Conservation (phyloP, 2,888 invertebrate species). For the Baccha elongata region DNA sequence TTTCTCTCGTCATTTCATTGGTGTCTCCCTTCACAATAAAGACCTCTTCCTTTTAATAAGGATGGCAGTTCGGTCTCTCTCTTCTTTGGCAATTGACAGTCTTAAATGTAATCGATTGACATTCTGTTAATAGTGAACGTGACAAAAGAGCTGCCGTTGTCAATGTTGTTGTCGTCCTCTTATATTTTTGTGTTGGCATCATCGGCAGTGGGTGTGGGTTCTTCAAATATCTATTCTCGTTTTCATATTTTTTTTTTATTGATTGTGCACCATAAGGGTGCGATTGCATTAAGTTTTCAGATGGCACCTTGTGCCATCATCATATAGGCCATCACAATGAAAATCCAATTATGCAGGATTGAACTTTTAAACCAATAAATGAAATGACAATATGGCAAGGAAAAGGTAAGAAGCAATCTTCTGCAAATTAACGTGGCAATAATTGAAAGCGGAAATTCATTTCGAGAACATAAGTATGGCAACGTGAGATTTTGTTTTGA, state of each 20-base stretch:
- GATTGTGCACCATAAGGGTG: conserved; percentile 33
- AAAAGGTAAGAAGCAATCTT: conserved; percentile 32
- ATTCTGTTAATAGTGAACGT: conserved; percentile 71
- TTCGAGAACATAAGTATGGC: neutral
- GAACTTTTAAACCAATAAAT: conserved; percentile 65
- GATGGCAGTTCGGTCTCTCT: conserved; percentile 6
- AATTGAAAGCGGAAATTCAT: conserved; percentile 21
- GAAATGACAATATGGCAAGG: conserved; percentile 35
- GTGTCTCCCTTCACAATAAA: neutral
- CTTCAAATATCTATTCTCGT: conserved; percentile 17
- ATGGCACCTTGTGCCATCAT: conserved; percentile 2
- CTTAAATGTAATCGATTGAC: conserved; percentile 70
- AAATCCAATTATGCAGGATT: conserved; percentile 68
- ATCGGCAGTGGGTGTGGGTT: neutral
- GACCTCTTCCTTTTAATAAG: conserved; percentile 37
- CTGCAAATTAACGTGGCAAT: conserved; percentile 7
- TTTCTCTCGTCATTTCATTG: neutral
- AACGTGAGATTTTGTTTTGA: too few species aligned
- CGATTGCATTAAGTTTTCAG: conserved; percentile 46
- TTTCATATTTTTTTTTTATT: conserved; percentile 17
- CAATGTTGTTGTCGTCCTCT: conserved; percentile 27
- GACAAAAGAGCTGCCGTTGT: conserved; percentile 58
- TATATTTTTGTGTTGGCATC: conserved; percentile 17
- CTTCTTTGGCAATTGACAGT: conserved; percentile 63
- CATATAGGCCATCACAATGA: conserved; percentile 50